phyloP scores from a whole-genome alignment of 2,797 vertebrate genomes.

The Microchirus variegatus region DNA sequence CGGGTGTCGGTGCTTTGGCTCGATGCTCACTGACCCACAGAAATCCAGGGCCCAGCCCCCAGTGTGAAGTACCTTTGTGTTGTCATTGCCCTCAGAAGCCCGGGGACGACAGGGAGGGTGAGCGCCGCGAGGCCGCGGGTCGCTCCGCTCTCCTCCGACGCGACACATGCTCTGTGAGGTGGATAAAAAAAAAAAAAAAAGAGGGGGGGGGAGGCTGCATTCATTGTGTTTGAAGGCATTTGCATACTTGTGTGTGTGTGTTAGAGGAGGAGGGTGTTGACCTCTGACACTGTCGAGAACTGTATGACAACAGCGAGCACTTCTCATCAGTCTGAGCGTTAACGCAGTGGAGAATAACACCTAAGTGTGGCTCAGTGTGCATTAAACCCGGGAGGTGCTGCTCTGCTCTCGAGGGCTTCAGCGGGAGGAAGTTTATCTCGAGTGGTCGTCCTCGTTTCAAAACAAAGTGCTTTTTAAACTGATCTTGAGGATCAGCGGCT shows the following conservation, averaged over 20 bases:
- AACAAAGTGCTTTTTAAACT: slow-evolving; percentile 39
- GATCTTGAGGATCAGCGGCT: slow-evolving; percentile 27
- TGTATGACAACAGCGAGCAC: slow-evolving; percentile 74
- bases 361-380: slow-evolving; percentile 49
- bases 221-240: slow-evolving; percentile 75
- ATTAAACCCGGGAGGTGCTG: slow-evolving; percentile 47
- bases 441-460: slow-evolving; percentile 54
- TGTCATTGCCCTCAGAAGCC: slow-evolving; percentile 65
- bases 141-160: slow-evolving; percentile 58
- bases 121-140: slow-evolving; percentile 38
- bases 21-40: slow-evolving; percentile 82
- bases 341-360: slow-evolving; percentile 70
- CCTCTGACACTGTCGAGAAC: slow-evolving; percentile 74
- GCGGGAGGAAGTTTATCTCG: slow-evolving; percentile 53
- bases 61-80: slow-evolving; percentile 80
- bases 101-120: slow-evolving; percentile 38
- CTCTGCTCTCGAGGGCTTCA: slow-evolving; percentile 45
- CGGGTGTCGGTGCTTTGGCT: slow-evolving; percentile 68
- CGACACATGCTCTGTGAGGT: slow-evolving; percentile 70
- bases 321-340: slow-evolving; percentile 52
- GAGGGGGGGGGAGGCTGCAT: slow-evolving; percentile 68
- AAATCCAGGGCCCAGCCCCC: slow-evolving; percentile 78
- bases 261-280: slow-evolving; percentile 76
- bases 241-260: slow-evolving; percentile 75
- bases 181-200: too few relatives aligned